Evolutionary conservation across 1,140 invertebrate species (phyloP).

Genomic region (Magallana angulata): DNA sequence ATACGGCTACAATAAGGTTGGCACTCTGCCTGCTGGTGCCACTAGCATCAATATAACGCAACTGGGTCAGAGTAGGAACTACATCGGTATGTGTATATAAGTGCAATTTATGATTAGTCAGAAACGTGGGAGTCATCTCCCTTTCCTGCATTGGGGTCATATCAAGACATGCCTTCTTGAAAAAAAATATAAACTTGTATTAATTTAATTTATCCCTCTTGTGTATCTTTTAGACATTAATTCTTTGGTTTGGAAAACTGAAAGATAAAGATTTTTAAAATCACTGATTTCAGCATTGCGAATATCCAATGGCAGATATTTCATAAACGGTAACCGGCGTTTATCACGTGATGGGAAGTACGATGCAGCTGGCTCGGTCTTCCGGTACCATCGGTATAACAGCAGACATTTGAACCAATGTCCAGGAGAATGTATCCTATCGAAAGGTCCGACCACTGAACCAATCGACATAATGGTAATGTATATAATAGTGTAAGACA

Average conservation of each 20-base stretch:
- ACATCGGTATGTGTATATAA: constrained; percentile 41
- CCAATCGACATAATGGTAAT: constrained; percentile 56
- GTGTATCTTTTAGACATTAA: too few relatives aligned
- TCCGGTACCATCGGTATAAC: constrained; percentile 50
- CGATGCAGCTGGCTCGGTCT: constrained; percentile 42
- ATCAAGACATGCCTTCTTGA: too few relatives aligned
- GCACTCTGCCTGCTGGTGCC: constrained; percentile 45
- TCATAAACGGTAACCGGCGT: constrained; percentile 53
- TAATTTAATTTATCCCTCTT: too few relatives aligned
- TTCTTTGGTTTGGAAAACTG: too few relatives aligned
- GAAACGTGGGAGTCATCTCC: too few relatives aligned
- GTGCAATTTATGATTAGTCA: too few relatives aligned
- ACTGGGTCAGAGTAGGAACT: constrained; percentile 47
- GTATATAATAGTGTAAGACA: not conserved
- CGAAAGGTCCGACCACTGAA: constrained; percentile 50
- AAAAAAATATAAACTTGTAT: too few relatives aligned
- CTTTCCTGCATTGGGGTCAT: too few relatives aligned
- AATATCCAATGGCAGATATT: constrained; percentile 46
- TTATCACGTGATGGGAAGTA: constrained; percentile 46
- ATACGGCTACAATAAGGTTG: constrained; percentile 51
- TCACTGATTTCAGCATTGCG: constrained; percentile 45
- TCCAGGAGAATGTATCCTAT: constrained; percentile 53
- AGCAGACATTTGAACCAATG: constrained; percentile 40
- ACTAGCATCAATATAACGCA: constrained; percentile 56
- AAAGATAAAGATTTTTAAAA: too few relatives aligned